A percentile compares a stretch with the other conserved stretches of the same genome.
Conservation (phyloP, 1,140 invertebrate genomes). For the Antheraea pernyi region DNA sequence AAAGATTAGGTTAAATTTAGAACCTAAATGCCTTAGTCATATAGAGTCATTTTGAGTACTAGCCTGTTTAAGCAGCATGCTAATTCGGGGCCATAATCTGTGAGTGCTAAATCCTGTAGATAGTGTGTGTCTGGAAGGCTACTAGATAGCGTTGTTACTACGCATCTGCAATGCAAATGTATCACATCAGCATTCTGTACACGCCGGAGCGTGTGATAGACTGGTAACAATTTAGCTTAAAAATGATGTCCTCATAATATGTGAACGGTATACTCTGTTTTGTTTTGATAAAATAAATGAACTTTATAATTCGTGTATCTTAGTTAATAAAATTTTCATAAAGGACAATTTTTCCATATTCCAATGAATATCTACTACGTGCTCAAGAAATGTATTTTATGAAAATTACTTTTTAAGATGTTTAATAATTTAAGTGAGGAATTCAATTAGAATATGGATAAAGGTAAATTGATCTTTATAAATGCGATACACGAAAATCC, state of each 20-base stretch:
- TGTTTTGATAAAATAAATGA: neutral
- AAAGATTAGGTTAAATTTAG: neutral
- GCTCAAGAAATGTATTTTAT: too few species aligned
- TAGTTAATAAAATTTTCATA: too few species aligned
- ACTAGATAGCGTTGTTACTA: constrained; percentile 33
- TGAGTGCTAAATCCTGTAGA: constrained; percentile 39
- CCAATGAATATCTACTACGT: too few species aligned
- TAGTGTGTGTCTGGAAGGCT: constrained; percentile 24
- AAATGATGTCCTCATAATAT: constrained; percentile 7
- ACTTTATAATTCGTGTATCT: too few species aligned
- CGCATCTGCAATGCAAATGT: constrained; percentile 51
- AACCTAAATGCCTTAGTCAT: neutral
- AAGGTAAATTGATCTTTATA: too few species aligned
- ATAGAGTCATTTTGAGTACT: constrained; percentile 17
- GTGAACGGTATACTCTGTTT: neutral
- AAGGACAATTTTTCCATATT: too few species aligned
- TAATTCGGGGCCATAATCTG: constrained; percentile 45
- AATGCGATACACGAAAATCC: too few species aligned
- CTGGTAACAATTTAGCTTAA: constrained; percentile 26
- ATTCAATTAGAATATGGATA: too few species aligned
- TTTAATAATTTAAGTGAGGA: too few species aligned
- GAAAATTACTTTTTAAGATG: too few species aligned
- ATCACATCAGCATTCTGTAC: constrained; percentile 34
- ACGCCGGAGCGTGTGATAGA: constrained; percentile 13
- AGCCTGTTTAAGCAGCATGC: constrained; percentile 31